Percentiles rank a stretch among this genome's conserved stretches.
phyloP scores from a whole-genome alignment of 53 echinoderm and acorn worm genomes.

The Astropecten irregularis region DNA sequence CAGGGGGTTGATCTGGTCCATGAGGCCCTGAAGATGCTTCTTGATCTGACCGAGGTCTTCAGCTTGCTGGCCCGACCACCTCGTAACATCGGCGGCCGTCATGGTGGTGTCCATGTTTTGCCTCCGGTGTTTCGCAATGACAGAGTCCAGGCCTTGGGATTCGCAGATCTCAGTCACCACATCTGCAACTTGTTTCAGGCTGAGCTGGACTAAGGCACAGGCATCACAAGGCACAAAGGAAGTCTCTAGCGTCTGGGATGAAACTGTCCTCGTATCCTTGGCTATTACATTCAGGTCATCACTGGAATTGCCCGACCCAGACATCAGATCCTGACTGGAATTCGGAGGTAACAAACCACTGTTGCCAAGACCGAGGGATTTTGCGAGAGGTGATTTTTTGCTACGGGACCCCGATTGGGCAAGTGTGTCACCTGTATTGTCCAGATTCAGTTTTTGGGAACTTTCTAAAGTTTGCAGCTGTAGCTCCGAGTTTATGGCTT shows the following conservation, averaged over 20 bases:
- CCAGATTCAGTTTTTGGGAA: conserved; percentile 23
- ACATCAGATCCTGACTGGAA: background rate
- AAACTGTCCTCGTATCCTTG: conserved; percentile 71
- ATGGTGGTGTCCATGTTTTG: conserved; percentile 55
- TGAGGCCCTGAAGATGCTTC: conserved; percentile 66
- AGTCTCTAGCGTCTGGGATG: conserved; percentile 94
- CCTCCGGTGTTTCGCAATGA: conserved; percentile 66
- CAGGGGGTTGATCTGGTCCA: conserved; percentile 80
- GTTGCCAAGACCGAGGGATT: conserved; percentile 29
- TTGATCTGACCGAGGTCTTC: conserved; percentile 80
- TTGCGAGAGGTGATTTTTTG: conserved; percentile 12
- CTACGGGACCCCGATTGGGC: background rate
- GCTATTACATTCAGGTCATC: conserved; percentile 55
- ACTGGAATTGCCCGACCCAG: background rate
- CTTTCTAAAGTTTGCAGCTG: conserved; percentile 64
- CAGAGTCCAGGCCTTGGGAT: conserved; percentile 73
- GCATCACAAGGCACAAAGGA: conserved; percentile 96
- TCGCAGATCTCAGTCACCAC: conserved; percentile 74
- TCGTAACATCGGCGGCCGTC: conserved; percentile 73
- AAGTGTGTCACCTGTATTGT: background rate
- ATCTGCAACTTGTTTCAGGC: conserved; percentile 72
- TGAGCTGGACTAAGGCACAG: conserved; percentile 83
- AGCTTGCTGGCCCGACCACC: conserved; percentile 78
- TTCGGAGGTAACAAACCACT: conserved; percentile 47
- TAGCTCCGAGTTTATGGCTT: conserved; percentile 63